Evolutionary conservation across 2,113 vertebrate species (phyloP), one percentile per base, ranked within the genome.

Genomic region (Carollia perspicillata): DNA sequence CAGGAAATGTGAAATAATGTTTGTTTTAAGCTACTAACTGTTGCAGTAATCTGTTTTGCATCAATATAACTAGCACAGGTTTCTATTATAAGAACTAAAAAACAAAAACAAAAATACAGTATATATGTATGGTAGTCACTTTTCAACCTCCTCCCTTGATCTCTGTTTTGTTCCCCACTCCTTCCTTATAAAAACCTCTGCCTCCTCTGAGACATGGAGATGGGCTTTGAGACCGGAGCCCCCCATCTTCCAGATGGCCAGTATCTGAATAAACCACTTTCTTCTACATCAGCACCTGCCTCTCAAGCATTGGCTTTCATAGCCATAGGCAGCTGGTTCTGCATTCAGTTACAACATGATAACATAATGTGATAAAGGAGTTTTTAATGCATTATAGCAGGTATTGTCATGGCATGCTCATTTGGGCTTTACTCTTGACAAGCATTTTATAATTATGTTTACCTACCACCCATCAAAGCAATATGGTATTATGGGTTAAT

Each of bases 401-500:
- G 37, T 88, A 79, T 83, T 81, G 89, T 47, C 55, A 86, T 16
- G 10, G 66, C 49, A 89, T 10, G 92, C 42, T 91, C 53, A 85
- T 44, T 77, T n/a, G 8, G 65, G 47, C 60, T 86, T 84, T 86
- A 49, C 30, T 78, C 60, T 87, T 79, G 33, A 30, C 49, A 85
- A 83, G 13, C 35, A 60, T 84, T 96, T 93, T 92, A 69, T 65
- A 84, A 80, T 88, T 86, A 90, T 47, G 90, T 90, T 90, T 88
- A 77, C 35, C 47, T 84, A 71, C 49, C 60, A 93, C 33, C 75
- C 4, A 80, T 69, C 72, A 86, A 84, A 93, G 55, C 40, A 93
- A 93, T 69, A 85, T 81, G 6, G 6, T 77, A 66, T 53, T 79
- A 63, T 14, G 75, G 23, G 9, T 78, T 60, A 84, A 91, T 83